Evolutionary conservation across 2,888 invertebrate genomes (phyloP).

Genomic region (Corbicula japonica): DNA sequence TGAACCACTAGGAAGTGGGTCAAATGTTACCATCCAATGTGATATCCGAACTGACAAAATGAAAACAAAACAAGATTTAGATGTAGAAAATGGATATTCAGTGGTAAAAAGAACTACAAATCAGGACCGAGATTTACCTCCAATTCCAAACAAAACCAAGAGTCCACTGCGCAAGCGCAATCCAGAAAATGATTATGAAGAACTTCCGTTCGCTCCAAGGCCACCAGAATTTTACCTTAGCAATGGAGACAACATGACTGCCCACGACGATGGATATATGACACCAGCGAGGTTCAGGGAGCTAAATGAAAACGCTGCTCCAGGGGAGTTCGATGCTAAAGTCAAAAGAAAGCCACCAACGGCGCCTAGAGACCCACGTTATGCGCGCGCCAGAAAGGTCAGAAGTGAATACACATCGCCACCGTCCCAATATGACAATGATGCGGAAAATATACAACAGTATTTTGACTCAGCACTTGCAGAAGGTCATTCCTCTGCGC

Average conservation of each 20-base stretch:
- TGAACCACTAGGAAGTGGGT: background rate
- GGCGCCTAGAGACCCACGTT: constrained; percentile 68
- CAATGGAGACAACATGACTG: constrained; percentile 17
- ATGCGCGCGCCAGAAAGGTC: constrained; percentile 63
- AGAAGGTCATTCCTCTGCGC: constrained; percentile 1
- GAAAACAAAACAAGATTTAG: constrained; percentile 41
- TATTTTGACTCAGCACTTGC: constrained; percentile 67
- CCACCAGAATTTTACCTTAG: constrained; percentile 66
- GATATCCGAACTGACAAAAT: background rate
- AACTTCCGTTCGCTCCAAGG: constrained; percentile 78
- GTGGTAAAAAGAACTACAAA: constrained; percentile 41
- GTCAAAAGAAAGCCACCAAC: constrained; percentile 75
- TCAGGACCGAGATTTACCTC: constrained; percentile 79
- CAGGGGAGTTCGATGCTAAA: constrained; percentile 61
- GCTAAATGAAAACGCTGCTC: constrained; percentile 39
- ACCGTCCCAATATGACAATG: constrained; percentile 39
- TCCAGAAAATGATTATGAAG: constrained; percentile 79
- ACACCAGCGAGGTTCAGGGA: constrained; percentile 73
- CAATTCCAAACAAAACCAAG: constrained; percentile 73
- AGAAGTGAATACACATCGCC: constrained; percentile 65
- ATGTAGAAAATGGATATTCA: constrained; percentile 55
- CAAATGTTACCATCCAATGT: background rate
- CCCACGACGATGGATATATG: constrained; percentile 80
- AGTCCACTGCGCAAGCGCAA: constrained; percentile 27
- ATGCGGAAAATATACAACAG: constrained; percentile 70